phyloP scores from a whole-genome alignment of 2,888 invertebrate genomes.

The Andrena minutula region DNA sequence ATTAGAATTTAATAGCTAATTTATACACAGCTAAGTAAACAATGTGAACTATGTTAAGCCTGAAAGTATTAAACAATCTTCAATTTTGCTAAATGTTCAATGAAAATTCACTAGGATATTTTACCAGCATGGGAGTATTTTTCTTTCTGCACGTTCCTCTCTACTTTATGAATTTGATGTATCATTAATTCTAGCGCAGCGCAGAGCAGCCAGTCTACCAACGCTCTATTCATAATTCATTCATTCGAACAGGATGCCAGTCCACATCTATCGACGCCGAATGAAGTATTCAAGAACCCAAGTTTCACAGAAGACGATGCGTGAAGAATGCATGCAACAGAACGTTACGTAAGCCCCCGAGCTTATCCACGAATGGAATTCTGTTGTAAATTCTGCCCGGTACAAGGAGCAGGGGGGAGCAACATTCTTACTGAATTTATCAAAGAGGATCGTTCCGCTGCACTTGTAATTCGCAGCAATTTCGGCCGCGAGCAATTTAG shows the following conservation, averaged over 20 bases:
- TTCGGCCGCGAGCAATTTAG: conserved; percentile 25
- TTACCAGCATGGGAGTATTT: no score
- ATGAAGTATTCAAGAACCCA: background rate
- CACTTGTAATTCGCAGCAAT: conserved; percentile 6
- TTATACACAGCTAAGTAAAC: background rate
- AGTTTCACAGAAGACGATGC: background rate
- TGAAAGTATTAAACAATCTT: no score
- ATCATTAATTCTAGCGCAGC: background rate
- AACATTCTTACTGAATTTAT: conserved; percentile 10
- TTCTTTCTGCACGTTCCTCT: background rate
- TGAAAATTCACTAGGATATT: no score
- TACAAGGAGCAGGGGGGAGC: background rate
- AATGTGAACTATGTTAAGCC: no score
- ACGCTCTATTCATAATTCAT: background rate
- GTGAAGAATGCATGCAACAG: background rate
- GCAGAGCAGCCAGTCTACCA: no score
- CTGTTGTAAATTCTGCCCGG: background rate
- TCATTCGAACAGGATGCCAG: background rate
- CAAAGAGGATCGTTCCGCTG: conserved; percentile 20
- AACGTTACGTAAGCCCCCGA: background rate
- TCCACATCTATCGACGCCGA: background rate
- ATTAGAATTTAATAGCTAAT: background rate
- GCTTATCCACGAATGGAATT: background rate
- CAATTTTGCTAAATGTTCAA: no score
- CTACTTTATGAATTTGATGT: background rate